Conservation (phyloP, 2,888 invertebrate genomes). For the Drosophila hawaiiensis region DNA sequence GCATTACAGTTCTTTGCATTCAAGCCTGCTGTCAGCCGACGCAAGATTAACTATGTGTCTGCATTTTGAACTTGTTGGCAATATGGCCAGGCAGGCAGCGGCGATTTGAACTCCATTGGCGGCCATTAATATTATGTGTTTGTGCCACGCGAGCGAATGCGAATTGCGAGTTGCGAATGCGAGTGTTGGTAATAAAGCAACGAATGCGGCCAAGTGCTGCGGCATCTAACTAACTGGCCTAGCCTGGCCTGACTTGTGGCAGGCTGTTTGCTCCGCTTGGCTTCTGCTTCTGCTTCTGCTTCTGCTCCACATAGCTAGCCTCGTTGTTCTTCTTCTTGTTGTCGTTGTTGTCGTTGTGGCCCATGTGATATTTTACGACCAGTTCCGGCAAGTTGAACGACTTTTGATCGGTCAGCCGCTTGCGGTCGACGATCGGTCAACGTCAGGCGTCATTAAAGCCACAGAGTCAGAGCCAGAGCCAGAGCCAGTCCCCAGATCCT, state of each 20-base stretch:
- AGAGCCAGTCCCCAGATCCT: slow-evolving; percentile 64
- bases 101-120: slow-evolving; percentile 68
- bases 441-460: slow-evolving; percentile 80
- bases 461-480: slow-evolving; percentile 32
- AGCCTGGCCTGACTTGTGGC: slow-evolving; percentile 7
- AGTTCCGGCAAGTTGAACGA: slow-evolving; percentile 83
- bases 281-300: slow-evolving; percentile 47
- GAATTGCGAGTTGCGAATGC: slow-evolving; percentile 10
- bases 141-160: slow-evolving; percentile 59
- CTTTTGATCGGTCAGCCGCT: slow-evolving; percentile 80
- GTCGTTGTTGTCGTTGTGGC: slow-evolving; percentile 41
- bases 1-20: slow-evolving; percentile 12
- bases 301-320: slow-evolving; percentile 68
- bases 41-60: slow-evolving; percentile 66
- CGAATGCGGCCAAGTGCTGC: slow-evolving; percentile 60
- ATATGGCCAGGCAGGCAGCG: slow-evolving; percentile 8
- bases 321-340: slow-evolving; percentile 19
- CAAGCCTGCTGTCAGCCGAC: slow-evolving; percentile 58
- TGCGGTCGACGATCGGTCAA: slow-evolving; percentile 83
- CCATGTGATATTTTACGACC: slow-evolving; percentile 79
- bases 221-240: slow-evolving; percentile 48
- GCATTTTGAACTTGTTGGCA: slow-evolving; percentile 40
- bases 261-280: slow-evolving; percentile 15
- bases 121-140: slow-evolving; percentile 74
- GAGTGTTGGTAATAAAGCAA: slow-evolving; percentile 48